Conservation (phyloP, 1,140 invertebrate species). For the Hyphantria cunea region DNA sequence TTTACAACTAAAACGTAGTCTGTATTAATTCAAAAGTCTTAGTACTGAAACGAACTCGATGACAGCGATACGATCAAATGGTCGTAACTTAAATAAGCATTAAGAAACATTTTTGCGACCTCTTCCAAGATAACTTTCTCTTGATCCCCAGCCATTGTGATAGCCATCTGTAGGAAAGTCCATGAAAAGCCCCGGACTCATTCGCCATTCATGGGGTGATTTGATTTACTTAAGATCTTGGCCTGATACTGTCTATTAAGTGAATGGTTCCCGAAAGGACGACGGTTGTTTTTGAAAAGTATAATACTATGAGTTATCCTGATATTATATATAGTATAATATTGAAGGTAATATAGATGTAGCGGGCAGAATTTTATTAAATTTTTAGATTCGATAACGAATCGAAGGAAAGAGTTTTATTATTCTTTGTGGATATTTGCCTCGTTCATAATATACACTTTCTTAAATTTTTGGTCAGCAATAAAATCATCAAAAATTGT, state of each 20-base stretch:
- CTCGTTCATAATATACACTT: too few species aligned
- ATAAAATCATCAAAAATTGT: too few species aligned
- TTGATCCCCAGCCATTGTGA: conserved; percentile 77
- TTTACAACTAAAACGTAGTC: too few species aligned
- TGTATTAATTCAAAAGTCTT: too few species aligned
- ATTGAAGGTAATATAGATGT: neutral
- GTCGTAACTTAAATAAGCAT: conserved; percentile 73
- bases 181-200: conserved; percentile 74
- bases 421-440: too few species aligned
- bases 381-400: too few species aligned
- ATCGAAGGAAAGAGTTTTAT: too few species aligned
- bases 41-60: conserved; percentile 29
- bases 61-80: conserved; percentile 59
- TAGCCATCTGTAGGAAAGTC: conserved; percentile 73
- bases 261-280: conserved; percentile 51
- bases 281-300: conserved; percentile 60
- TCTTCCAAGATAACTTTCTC: conserved; percentile 68
- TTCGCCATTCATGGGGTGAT: conserved; percentile 79
- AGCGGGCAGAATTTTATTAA: too few species aligned
- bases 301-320: conserved; percentile 33
- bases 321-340: conserved; percentile 4
- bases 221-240: conserved; percentile 81
- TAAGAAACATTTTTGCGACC: conserved; percentile 73
- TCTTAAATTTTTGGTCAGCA: too few species aligned
- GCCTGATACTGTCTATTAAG: conserved; percentile 77